Percentiles rank a stretch among this genome's conserved stretches.
phyloP scores from a whole-genome alignment of 2,888 invertebrate genomes.

The Sericinus montela region DNA sequence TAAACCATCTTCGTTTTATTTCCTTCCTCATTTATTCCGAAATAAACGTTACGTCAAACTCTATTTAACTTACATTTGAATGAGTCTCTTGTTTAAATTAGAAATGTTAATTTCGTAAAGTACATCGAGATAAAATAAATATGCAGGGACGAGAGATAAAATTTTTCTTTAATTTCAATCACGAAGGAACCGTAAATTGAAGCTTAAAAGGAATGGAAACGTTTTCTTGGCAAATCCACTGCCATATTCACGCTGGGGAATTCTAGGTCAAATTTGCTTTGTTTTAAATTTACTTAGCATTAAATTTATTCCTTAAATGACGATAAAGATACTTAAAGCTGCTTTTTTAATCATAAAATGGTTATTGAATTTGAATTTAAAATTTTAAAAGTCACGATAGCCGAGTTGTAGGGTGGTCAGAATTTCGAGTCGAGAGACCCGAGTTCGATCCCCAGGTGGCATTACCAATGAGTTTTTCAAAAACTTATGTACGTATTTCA shows the following conservation, averaged over 20 bases:
- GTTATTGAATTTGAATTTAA: too few species aligned
- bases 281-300: background rate
- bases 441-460: too few species aligned
- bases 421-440: too few species aligned
- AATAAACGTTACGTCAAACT: background rate
- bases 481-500: too few species aligned
- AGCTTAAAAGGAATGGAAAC: background rate
- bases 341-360: too few species aligned
- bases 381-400: too few species aligned
- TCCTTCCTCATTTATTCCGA: background rate
- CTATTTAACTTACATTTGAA: conserved; percentile 3
- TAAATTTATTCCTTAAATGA: background rate
- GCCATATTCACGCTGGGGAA: background rate
- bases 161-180: background rate
- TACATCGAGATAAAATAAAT: conserved; percentile 8
- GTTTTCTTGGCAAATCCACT: background rate
- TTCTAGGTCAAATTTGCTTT: background rate
- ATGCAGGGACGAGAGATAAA: background rate
- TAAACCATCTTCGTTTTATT: too few species aligned
- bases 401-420: too few species aligned
- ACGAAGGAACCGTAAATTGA: background rate
- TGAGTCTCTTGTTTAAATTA: conserved; percentile 8
- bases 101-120: background rate
- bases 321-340: too few species aligned
- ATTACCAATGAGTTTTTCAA: too few species aligned